Conservation (phyloP, 2,888 invertebrate species). For the Drosophila pseudotalamancana region DNA sequence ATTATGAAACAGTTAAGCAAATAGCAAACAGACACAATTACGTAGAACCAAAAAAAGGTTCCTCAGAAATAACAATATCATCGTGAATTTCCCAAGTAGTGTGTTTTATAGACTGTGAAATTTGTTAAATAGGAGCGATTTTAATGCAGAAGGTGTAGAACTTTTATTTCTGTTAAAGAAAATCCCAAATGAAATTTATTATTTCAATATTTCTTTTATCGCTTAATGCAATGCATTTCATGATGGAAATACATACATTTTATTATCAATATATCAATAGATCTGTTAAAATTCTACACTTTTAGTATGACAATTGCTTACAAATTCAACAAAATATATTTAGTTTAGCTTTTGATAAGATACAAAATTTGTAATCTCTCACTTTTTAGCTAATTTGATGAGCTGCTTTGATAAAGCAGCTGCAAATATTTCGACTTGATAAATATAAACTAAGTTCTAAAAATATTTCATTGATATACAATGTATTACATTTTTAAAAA, state of each 20-base stretch:
- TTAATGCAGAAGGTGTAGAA: too few relatives aligned
- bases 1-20: constrained; percentile 53
- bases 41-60: constrained; percentile 27
- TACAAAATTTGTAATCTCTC: constrained; percentile 12
- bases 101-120: too few relatives aligned
- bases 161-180: too few relatives aligned
- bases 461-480: background rate
- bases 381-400: constrained; percentile 16
- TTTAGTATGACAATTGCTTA: too few relatives aligned
- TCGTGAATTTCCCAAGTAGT: constrained; percentile 46
- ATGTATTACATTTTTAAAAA: background rate
- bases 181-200: background rate
- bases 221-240: too few relatives aligned
- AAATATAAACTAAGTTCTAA: background rate
- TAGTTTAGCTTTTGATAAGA: constrained; percentile 15
- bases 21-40: constrained; percentile 58
- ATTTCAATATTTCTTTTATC: background rate
- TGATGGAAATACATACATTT: too few relatives aligned
- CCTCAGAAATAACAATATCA: constrained; percentile 69
- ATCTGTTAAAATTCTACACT: too few relatives aligned
- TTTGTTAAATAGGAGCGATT: too few relatives aligned
- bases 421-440: background rate
- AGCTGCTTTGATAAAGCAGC: constrained; percentile 11
- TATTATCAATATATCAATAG: too few relatives aligned
- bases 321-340: background rate